phyloP scores from a whole-genome alignment of 2,888 invertebrate genomes.

The Syritta pipiens region DNA sequence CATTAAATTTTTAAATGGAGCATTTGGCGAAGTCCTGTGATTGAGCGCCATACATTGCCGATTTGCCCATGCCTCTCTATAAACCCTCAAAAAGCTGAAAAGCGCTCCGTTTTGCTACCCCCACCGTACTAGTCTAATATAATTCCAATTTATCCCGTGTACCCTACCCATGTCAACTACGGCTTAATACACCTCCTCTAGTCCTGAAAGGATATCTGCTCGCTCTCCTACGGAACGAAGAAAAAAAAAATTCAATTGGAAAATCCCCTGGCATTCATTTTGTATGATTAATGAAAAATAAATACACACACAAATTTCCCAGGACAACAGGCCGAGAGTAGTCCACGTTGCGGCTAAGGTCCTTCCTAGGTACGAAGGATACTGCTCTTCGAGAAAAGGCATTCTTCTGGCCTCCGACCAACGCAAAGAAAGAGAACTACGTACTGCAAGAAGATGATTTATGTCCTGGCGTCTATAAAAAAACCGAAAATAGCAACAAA shows the following conservation, averaged over 20 bases:
- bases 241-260: conserved; percentile 22
- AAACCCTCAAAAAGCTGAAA: too few relatives aligned
- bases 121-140: not conserved
- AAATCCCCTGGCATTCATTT: conserved; percentile 32
- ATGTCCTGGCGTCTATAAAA: conserved; percentile 50
- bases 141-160: not conserved
- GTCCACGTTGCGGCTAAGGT: not conserved
- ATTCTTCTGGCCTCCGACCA: not conserved
- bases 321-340: not conserved
- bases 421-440: not conserved
- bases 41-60: too few relatives aligned
- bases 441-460: conserved; percentile 49
- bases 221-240: not conserved
- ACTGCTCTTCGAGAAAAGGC: not conserved
- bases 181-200: not conserved
- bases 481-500: conserved; percentile 41
- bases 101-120: too few relatives aligned
- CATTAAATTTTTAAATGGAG: too few relatives aligned
- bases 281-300: conserved; percentile 59
- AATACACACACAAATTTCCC: conserved; percentile 45
- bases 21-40: too few relatives aligned
- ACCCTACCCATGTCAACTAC: not conserved
- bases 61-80: too few relatives aligned
- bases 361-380: conserved; percentile 1
- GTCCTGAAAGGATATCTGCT: not conserved